phyloP scores from a whole-genome alignment of 2,113 vertebrate species.

The Platanista minor region DNA sequence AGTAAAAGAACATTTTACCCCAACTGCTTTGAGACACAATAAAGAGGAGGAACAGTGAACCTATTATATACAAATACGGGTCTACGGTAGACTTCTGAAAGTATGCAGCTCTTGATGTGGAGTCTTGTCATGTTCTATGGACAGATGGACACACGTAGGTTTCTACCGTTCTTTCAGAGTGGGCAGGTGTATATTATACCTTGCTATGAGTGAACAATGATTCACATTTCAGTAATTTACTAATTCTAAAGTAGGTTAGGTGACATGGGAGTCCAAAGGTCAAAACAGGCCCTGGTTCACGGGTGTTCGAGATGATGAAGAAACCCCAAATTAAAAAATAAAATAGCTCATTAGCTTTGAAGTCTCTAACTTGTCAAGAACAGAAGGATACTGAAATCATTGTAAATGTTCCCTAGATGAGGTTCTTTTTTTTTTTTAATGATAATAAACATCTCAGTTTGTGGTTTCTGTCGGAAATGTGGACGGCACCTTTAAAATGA shows the following conservation, averaged over 20 bases:
- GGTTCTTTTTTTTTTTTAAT: neutral
- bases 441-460: neutral
- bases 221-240: neutral
- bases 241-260: neutral
- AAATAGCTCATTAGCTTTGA: neutral
- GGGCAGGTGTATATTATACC: neutral
- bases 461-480: neutral
- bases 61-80: neutral
- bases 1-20: neutral
- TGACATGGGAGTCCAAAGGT: neutral
- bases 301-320: neutral
- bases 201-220: neutral
- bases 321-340: neutral
- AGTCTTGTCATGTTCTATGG: neutral
- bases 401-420: neutral
- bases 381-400: neutral
- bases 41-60: neutral
- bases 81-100: neutral
- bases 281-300: neutral
- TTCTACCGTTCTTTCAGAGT: neutral
- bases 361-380: neutral
- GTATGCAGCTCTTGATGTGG: neutral
- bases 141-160: neutral
- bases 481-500: slow-evolving; percentile 12
- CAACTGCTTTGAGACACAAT: neutral